Percentiles rank a stretch among this genome's conserved stretches.
These are phyloP conservation scores for Mythimna lalbum DNA, from an alignment of 2,888 invertebrate species.

Conservation along the genomic window DNA sequence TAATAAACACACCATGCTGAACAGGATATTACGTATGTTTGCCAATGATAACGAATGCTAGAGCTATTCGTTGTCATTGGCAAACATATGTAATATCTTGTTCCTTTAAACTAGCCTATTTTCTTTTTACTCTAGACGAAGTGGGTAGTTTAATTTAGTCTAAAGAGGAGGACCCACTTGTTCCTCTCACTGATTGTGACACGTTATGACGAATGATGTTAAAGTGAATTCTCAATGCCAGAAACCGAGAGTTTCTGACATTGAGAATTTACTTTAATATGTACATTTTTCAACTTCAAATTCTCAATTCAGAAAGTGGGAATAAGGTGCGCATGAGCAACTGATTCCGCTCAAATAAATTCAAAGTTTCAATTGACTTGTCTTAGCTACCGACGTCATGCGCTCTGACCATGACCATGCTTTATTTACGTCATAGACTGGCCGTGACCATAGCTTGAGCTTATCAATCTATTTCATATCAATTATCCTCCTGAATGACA, in stretches of 20 bases:
- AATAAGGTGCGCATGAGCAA: neutral
- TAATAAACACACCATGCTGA: neutral
- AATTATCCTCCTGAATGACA: too few species aligned
- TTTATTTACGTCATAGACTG: neutral
- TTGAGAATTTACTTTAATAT: neutral
- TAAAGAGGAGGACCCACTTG: neutral
- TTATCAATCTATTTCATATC: slow-evolving; percentile 13
- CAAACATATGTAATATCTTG: neutral
- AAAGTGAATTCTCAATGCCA: too few species aligned
- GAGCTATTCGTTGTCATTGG: neutral
- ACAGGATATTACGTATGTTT: neutral
- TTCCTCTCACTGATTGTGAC: neutral
- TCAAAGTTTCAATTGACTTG: neutral
- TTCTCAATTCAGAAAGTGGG: neutral
- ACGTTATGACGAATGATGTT: too few species aligned
- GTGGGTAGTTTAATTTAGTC: neutral
- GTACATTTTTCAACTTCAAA: neutral
- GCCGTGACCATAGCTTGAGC: neutral
- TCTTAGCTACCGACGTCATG: neutral
- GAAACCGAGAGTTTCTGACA: neutral
- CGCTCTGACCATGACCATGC: neutral
- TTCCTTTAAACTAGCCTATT: too few species aligned
- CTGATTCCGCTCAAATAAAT: neutral
- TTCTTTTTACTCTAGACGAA: too few species aligned
- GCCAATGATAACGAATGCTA: neutral